Conservation (phyloP, 2,888 invertebrate genomes). For the Metalampra italica region DNA sequence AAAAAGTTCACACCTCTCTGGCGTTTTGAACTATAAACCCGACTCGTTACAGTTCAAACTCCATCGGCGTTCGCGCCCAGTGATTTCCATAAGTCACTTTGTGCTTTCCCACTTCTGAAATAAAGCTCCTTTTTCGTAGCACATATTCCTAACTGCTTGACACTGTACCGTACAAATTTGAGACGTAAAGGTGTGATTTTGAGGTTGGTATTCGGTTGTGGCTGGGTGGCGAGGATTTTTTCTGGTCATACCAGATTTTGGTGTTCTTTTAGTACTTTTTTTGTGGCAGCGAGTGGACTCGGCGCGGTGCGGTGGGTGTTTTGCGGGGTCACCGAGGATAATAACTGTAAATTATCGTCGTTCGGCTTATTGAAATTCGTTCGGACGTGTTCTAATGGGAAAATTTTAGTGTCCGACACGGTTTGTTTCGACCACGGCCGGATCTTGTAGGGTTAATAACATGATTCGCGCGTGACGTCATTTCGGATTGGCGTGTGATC, state of each 20-base stretch:
- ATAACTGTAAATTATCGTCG: constrained; percentile 77
- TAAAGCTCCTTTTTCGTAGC: constrained; percentile 72
- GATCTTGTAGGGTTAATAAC: background rate
- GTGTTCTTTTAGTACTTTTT: constrained; percentile 63
- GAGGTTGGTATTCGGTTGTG: constrained; percentile 38
- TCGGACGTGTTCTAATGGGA: constrained; percentile 61
- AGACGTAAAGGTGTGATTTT: constrained; percentile 24
- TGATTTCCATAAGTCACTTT: constrained; percentile 67
- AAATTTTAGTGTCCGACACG: constrained; percentile 37
- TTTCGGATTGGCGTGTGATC: background rate
- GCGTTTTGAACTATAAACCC: constrained; percentile 34
- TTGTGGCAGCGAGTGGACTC: constrained; percentile 64
- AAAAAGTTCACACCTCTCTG: constrained; percentile 6
- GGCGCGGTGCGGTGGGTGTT: constrained; percentile 70
- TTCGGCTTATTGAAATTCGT: constrained; percentile 72
- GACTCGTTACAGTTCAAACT: constrained; percentile 30
- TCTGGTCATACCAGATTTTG: constrained; percentile 71
- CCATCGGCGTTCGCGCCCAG: constrained; percentile 19
- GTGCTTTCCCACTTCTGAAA: constrained; percentile 73
- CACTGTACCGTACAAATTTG: constrained; percentile 21
- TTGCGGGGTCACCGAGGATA: constrained; percentile 76
- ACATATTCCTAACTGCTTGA: constrained; percentile 35
- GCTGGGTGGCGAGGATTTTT: constrained; percentile 41
- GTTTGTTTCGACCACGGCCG: background rate
- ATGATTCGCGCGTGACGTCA: background rate